Conservation (phyloP, 2,888 invertebrate species). For the Ectemnius continuus region DNA sequence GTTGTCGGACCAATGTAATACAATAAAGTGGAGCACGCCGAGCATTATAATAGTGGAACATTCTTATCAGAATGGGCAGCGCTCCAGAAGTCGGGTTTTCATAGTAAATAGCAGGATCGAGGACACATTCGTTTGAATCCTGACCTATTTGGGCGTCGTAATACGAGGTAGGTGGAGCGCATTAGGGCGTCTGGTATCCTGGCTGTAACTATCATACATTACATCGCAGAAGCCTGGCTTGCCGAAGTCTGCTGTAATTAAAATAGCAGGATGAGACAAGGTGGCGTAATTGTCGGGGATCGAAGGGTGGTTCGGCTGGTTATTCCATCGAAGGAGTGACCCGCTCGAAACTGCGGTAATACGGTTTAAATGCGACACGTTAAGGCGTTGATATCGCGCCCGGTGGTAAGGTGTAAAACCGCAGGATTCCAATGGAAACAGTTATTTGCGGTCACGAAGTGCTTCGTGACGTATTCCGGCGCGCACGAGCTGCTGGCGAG, state of each 20-base stretch:
- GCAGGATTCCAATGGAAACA: constrained; percentile 72
- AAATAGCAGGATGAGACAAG: neutral
- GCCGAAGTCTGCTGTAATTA: neutral
- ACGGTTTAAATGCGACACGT: constrained; percentile 57
- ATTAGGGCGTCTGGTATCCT: neutral
- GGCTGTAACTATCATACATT: too few species aligned
- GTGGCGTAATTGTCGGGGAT: neutral
- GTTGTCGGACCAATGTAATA: neutral
- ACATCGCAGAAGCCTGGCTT: too few species aligned
- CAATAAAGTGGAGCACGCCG: constrained; percentile 2
- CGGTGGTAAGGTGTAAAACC: constrained; percentile 69
- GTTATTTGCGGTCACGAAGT: constrained; percentile 72
- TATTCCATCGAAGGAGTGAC: constrained; percentile 16
- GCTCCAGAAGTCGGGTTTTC: constrained; percentile 50
- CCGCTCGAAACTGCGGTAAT: constrained; percentile 51
- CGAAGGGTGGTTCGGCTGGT: neutral
- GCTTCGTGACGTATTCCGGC: constrained; percentile 53
- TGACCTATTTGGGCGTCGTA: constrained; percentile 39
- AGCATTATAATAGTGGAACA: constrained; percentile 36
- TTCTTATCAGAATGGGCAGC: constrained; percentile 44
- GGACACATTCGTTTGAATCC: constrained; percentile 50
- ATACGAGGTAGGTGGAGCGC: constrained; percentile 31
- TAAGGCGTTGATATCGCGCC: constrained; percentile 67
- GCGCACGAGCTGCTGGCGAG: constrained; percentile 33
- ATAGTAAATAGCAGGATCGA: constrained; percentile 48